Evolutionary conservation across 1,140 invertebrate genomes (phyloP).

Genomic region (Propsilocerus akamusi): DNA sequence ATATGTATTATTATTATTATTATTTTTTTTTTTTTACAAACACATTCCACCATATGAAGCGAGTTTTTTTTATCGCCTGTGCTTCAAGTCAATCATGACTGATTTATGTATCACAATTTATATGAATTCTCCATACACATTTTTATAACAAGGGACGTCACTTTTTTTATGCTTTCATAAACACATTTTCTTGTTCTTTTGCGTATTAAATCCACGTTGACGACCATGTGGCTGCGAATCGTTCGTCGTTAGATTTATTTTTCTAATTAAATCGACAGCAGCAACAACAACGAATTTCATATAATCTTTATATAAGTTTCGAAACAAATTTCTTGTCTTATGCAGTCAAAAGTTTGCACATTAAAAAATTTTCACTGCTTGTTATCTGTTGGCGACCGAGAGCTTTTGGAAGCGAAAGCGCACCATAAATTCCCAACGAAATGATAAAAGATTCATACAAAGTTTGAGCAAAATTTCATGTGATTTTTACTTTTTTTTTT

Average conservation of each 20-base stretch:
- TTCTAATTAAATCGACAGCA: not conserved
- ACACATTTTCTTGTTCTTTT: too few species aligned
- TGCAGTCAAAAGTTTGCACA: not conserved
- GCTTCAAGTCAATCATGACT: not conserved
- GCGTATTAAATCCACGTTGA: not conserved
- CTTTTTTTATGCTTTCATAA: too few species aligned
- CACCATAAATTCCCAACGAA: not conserved
- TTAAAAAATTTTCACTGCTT: not conserved
- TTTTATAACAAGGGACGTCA: not conserved
- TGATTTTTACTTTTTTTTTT: too few species aligned
- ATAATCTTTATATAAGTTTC: not conserved
- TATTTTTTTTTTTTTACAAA: too few species aligned
- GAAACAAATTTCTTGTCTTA: not conserved
- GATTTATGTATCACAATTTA: constrained; percentile 2
- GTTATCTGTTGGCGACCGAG: not conserved
- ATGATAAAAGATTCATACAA: too few species aligned
- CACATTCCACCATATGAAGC: too few species aligned
- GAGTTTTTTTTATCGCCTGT: not conserved
- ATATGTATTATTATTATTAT: too few species aligned
- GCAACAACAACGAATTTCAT: not conserved
- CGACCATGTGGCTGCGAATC: not conserved
- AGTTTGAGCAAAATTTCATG: too few species aligned
- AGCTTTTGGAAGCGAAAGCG: not conserved
- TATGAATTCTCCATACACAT: not conserved
- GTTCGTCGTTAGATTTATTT: not conserved